A percentile compares a stretch with the other conserved stretches of the same genome.
phyloP scores from a whole-genome alignment of 2,888 invertebrate genomes.

The Drosophila siamana region DNA sequence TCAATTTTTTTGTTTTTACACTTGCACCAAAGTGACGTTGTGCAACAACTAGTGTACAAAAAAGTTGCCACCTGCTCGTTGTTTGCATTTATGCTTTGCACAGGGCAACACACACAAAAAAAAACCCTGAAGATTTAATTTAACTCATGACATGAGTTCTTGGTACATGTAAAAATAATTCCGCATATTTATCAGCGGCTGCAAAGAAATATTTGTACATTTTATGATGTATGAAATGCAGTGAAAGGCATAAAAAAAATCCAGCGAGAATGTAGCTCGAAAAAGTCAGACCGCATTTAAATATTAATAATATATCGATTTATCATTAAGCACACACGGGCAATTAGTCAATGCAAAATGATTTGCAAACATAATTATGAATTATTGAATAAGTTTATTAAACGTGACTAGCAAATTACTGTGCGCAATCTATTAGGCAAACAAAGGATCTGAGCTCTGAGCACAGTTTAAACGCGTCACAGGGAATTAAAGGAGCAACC shows the following conservation, averaged over 20 bases:
- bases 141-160: constrained; percentile 1
- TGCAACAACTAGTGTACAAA: not conserved
- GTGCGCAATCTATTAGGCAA: constrained; percentile 16
- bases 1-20: not conserved
- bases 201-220: not conserved
- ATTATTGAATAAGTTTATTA: constrained; percentile 54
- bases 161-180: not conserved
- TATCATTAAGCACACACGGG: constrained; percentile 43
- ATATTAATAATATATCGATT: constrained; percentile 33
- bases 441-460: no score
- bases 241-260: not conserved
- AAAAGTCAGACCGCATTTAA: constrained; percentile 5
- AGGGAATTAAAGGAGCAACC: constrained; percentile 3
- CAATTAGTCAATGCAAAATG: constrained; percentile 29
- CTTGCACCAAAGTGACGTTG: constrained; percentile 1
- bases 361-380: constrained; percentile 20
- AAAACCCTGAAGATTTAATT: constrained; percentile 1
- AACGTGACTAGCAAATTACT: constrained; percentile 38
- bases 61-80: constrained; percentile 1
- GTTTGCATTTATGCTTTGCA: constrained; percentile 13
- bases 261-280: not conserved
- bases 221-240: not conserved
- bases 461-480: not conserved
- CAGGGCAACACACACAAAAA: no score
- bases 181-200: not conserved